Evolutionary conservation across 2,888 invertebrate genomes (phyloP).

Genomic region (Drosophila leonis): DNA sequence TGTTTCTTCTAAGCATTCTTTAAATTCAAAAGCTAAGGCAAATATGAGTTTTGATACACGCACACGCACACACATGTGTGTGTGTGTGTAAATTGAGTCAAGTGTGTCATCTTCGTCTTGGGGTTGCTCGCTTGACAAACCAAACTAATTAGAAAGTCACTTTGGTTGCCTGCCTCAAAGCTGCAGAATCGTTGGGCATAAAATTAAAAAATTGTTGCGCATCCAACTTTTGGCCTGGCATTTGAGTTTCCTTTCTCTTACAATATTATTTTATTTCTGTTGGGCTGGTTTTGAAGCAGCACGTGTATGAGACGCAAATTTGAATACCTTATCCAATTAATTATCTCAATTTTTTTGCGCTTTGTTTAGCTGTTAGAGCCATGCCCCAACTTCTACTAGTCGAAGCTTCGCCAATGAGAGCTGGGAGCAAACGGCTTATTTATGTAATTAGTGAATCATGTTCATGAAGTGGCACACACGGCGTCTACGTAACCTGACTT

Average conservation of each 20-base stretch:
- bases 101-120: conserved; percentile 63
- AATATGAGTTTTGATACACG: conserved; percentile 69
- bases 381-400: not conserved
- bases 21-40: conserved; percentile 72
- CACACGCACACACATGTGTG: conserved; percentile 23
- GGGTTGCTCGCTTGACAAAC: conserved; percentile 61
- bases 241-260: conserved; percentile 26
- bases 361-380: conserved; percentile 24
- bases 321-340: conserved; percentile 46
- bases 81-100: conserved; percentile 70
- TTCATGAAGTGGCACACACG: conserved; percentile 34
- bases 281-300: not conserved
- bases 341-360: conserved; percentile 37
- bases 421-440: not conserved
- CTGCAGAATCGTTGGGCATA: conserved; percentile 70
- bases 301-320: conserved; percentile 10
- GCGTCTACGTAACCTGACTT: conserved; percentile 48
- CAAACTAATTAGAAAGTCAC: conserved; percentile 81
- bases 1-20: conserved; percentile 61
- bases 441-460: conserved; percentile 37
- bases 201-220: conserved; percentile 72
- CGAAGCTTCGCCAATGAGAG: not conserved
- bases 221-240: conserved; percentile 37
- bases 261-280: conserved; percentile 8
- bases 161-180: conserved; percentile 64